Evolutionary conservation across 2,113 vertebrate genomes (phyloP).

Genomic region (Pampusana beccarii): DNA sequence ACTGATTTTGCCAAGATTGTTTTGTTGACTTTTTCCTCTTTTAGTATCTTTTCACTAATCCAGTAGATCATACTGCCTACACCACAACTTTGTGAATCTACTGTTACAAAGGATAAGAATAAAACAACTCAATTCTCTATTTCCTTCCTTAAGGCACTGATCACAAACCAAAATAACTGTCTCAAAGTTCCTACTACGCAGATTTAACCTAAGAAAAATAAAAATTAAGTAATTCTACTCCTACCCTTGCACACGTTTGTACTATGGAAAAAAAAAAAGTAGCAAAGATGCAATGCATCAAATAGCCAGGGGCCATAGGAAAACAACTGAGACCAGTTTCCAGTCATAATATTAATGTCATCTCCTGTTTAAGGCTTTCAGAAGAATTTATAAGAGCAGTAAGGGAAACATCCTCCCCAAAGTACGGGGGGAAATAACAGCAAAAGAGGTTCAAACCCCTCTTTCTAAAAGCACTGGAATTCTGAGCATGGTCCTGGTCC

Average conservation of each 20-base stretch:
- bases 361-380: neutral
- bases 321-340: neutral
- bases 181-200: neutral
- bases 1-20: neutral
- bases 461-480: constrained; percentile 4
- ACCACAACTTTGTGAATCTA: neutral
- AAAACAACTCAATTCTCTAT: neutral
- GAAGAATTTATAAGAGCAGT: neutral
- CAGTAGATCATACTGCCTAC: neutral
- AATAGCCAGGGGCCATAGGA: neutral
- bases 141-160: neutral
- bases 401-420: neutral
- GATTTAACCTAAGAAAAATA: neutral
- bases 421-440: neutral
- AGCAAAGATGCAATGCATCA: neutral
- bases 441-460: neutral
- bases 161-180: neutral
- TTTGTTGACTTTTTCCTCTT: neutral
- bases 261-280: neutral
- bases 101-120: neutral
- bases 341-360: neutral
- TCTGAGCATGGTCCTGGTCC: neutral
- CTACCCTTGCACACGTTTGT: fast-evolving
- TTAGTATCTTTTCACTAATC: neutral
- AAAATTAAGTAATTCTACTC: neutral